Evolutionary conservation across 2,888 invertebrate genomes (phyloP), one percentile per base, ranked within the genome.

Genomic region (Dicranocentrus wangi): DNA sequence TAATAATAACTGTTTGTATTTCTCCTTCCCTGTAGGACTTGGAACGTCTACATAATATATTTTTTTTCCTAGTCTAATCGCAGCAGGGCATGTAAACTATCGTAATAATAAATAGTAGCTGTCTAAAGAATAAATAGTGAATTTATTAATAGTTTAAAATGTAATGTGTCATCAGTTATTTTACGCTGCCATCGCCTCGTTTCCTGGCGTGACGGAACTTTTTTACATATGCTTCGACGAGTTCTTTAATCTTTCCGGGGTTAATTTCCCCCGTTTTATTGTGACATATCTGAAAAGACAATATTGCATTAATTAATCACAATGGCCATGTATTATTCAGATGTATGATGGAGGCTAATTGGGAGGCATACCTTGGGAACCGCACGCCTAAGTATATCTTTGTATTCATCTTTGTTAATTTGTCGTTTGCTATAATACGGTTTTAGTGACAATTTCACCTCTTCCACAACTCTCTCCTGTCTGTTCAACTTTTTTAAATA

Each of bases 361-460:
- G n/a, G n/a, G n/a, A n/a, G n/a, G n/a, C n/a, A n/a, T 91, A 98
- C 98, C 94, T 99, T 99, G 87, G 97, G 98, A 88, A 98, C 98
- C 89, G 97, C 93, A 90, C 96, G 93, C 86, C 98, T 92, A 91
- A 99, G 92, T 87, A 99, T 97, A 88, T 98, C 96, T 90, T 99
- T 99, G 91, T 98, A 98, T 89, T 98, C 96, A 47, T 97, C 96
- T 90, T 99, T 99, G 87, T 93, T 93, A 87, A 99, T 94, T 88
- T 93, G 94, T 88, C 97, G 96, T 89, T 94, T 95, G 88, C 95
- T 95, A 90, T 98, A 99, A 90, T 95, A 95, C 83, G 98, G 98
- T 90, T 98, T 98, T 86, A 99, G 91, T 86, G 97, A 96, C 87
- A 96, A 90, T 91, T 98, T 98, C 72, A 98, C 98, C 90, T 98